Conservation (phyloP, 2,888 invertebrate species). For the Cephus pulcher region DNA sequence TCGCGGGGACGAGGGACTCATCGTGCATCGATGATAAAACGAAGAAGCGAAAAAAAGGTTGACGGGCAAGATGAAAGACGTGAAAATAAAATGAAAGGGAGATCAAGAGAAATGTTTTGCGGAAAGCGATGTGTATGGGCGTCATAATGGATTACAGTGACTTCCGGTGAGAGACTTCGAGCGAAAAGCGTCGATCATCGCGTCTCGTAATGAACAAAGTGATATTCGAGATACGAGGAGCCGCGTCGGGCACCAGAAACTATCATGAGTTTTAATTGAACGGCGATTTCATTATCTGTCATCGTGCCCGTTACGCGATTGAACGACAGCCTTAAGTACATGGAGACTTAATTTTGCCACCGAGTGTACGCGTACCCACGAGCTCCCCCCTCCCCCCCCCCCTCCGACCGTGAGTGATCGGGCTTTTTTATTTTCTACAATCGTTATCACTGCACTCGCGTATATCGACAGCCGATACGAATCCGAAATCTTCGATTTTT, state of each 20-base stretch:
- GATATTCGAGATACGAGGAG: neutral
- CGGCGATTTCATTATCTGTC: neutral
- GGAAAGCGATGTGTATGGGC: neutral
- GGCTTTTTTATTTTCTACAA: neutral
- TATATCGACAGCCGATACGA: neutral
- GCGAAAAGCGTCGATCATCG: neutral
- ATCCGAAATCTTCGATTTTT: neutral
- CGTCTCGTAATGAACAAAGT: neutral
- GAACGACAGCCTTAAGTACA: neutral
- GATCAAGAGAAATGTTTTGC: neutral
- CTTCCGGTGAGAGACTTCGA: neutral
- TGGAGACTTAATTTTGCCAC: neutral
- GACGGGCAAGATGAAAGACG: neutral
- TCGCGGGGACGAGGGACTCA: neutral
- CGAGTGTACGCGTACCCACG: neutral
- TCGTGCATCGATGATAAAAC: neutral
- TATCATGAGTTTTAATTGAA: neutral
- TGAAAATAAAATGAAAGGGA: neutral
- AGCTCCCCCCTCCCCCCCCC: too few relatives aligned
- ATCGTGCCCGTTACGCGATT: neutral
- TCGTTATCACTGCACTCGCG: neutral
- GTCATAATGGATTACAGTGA: neutral
- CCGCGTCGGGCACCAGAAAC: neutral
- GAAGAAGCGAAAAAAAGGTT: neutral
- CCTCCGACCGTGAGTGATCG: too few relatives aligned